phyloP scores from a whole-genome alignment of 1,140 invertebrate species.

The Sitodiplosis mosellana region DNA sequence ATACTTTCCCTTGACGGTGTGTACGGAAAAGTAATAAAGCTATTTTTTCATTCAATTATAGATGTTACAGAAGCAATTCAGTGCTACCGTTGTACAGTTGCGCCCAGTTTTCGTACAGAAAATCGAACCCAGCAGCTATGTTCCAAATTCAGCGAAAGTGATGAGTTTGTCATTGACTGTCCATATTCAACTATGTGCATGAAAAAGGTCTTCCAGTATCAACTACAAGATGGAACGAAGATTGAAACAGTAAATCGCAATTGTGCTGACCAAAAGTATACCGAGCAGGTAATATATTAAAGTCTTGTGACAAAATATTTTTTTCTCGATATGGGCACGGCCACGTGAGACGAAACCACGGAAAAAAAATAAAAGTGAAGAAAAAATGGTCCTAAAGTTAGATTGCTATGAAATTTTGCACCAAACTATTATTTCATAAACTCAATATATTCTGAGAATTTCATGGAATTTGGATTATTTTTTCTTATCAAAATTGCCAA shows the following conservation, averaged over 20 bases:
- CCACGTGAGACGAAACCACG: no score
- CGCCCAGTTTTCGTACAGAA: conserved; percentile 26
- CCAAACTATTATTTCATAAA: no score
- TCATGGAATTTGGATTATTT: no score
- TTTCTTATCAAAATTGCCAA: no score
- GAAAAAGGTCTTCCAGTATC: conserved; percentile 44
- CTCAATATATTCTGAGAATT: no score
- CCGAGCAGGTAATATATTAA: conserved; percentile 28
- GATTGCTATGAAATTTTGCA: no score
- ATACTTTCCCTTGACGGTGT: no score
- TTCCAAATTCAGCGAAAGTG: conserved; percentile 47
- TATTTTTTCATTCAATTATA: conserved; percentile 3
- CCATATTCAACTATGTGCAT: conserved; percentile 63
- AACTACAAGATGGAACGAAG: conserved; percentile 38
- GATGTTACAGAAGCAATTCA: conserved; percentile 16
- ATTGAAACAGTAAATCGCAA: conserved; percentile 43
- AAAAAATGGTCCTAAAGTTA: no score
- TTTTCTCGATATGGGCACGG: no score
- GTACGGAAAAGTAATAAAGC: no score
- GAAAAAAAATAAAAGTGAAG: no score
- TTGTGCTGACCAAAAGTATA: conserved; percentile 51
- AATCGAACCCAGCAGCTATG: conserved; percentile 38
- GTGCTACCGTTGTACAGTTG: conserved; percentile 51
- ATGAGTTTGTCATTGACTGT: conserved; percentile 47
- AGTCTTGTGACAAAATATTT: no score